Percentiles rank a stretch among this genome's conserved stretches.
Conservation (phyloP, 1,140 invertebrate species). For the Mylabris phalerata region DNA sequence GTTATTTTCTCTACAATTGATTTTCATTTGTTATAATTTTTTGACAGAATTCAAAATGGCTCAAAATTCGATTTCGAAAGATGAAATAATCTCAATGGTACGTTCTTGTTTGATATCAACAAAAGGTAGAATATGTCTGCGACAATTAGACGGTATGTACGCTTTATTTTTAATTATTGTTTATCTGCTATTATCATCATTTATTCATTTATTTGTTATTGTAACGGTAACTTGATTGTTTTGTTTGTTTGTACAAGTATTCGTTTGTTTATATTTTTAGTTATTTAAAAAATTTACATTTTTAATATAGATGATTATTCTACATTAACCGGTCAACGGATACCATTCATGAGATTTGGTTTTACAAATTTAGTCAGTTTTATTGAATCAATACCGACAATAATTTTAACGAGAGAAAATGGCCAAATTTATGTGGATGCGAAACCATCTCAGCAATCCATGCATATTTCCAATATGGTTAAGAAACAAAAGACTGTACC, state of each 20-base stretch:
- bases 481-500: slow-evolving; percentile 46
- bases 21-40: too few species aligned
- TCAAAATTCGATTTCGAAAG: neutral
- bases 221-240: too few species aligned
- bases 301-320: slow-evolving; percentile 47
- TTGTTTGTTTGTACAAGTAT: neutral
- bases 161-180: neutral
- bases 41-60: too few species aligned
- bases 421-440: slow-evolving; percentile 49
- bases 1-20: too few species aligned
- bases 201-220: too few species aligned
- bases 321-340: slow-evolving; percentile 48
- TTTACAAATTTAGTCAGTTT: slow-evolving; percentile 49
- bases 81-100: slow-evolving; percentile 22
- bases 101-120: slow-evolving; percentile 25
- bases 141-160: slow-evolving; percentile 24
- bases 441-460: slow-evolving; percentile 46
- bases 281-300: neutral
- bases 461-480: slow-evolving; percentile 54
- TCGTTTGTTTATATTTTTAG: neutral
- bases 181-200: neutral
- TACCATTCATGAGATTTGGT: slow-evolving; percentile 53
- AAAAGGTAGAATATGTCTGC: slow-evolving; percentile 24
- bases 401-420: slow-evolving; percentile 38
- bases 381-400: slow-evolving; percentile 47